A percentile compares a stretch with the other conserved stretches of the same genome.
phyloP scores from a whole-genome alignment of 2,113 vertebrate species.

The Mustelus asterias region DNA sequence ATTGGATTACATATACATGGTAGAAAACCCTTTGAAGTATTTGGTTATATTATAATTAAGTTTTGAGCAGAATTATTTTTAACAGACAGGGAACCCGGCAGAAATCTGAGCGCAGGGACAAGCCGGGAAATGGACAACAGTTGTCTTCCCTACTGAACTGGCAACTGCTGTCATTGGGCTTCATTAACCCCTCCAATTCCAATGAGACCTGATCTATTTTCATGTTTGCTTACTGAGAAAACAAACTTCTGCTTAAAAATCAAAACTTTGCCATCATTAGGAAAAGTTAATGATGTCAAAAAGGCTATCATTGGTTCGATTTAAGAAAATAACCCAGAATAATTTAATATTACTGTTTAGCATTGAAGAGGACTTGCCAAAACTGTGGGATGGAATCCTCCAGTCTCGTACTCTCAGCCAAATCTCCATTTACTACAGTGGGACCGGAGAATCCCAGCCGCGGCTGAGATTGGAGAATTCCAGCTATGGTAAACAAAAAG shows the following conservation, averaged over 20 bases:
- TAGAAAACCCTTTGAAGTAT: background rate
- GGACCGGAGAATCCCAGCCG: no score
- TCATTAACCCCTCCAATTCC: background rate
- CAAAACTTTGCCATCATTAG: background rate
- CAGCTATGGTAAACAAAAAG: background rate
- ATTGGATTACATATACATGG: background rate
- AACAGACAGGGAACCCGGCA: background rate
- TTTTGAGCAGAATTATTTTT: background rate
- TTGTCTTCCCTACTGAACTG: background rate
- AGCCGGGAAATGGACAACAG: background rate
- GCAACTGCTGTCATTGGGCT: background rate
- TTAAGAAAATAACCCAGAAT: background rate
- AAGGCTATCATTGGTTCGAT: background rate
- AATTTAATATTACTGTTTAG: background rate
- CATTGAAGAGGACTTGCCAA: background rate
- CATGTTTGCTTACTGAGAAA: background rate
- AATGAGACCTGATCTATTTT: background rate
- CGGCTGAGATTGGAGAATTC: no score
- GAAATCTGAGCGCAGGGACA: background rate
- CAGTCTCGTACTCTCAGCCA: no score
- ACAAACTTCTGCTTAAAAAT: background rate
- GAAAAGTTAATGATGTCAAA: background rate
- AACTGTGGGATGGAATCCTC: no score
- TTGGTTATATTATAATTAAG: slow-evolving; percentile 3
- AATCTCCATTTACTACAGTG: no score